Evolutionary conservation across 2,113 vertebrate genomes (phyloP).

Genomic region (Pteropus alecto): DNA sequence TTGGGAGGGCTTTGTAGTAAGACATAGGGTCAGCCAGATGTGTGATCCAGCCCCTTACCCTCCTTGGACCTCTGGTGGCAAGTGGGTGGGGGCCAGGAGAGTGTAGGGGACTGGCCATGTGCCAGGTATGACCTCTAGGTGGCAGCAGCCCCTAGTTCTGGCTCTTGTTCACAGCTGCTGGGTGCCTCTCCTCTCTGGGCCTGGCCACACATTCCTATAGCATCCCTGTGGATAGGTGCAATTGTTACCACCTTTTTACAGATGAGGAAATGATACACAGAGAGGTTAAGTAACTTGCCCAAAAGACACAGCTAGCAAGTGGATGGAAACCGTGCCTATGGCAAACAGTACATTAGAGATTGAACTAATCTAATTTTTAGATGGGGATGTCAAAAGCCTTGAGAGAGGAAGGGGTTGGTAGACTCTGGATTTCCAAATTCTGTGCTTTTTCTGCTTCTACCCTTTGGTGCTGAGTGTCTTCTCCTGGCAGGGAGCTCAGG

Average conservation of each 20-base stretch:
- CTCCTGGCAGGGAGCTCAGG: conserved; percentile 37
- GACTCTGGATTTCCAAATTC: not conserved
- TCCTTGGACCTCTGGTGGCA: not conserved
- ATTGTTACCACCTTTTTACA: not conserved
- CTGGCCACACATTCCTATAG: not conserved
- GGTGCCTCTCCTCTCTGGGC: not conserved
- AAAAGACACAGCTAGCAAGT: not conserved
- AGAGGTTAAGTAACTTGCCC: not conserved
- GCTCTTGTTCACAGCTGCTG: not conserved
- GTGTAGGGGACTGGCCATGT: not conserved
- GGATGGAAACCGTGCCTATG: not conserved
- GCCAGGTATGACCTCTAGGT: conserved; percentile 74
- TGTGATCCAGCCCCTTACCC: not conserved
- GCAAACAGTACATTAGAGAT: not conserved
- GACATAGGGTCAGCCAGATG: not conserved
- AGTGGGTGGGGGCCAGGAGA: not conserved
- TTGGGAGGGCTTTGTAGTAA: not conserved
- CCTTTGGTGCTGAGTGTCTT: not conserved
- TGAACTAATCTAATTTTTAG: not conserved
- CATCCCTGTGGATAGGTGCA: not conserved
- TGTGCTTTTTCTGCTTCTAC: not conserved
- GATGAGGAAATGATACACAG: not conserved
- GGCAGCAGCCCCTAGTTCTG: conserved; percentile 65
- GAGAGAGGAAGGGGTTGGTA: not conserved
- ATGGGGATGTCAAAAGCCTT: not conserved